Evolutionary conservation across 2,113 vertebrate genomes (phyloP).

Genomic region (Cyanoliseus patagonus): DNA sequence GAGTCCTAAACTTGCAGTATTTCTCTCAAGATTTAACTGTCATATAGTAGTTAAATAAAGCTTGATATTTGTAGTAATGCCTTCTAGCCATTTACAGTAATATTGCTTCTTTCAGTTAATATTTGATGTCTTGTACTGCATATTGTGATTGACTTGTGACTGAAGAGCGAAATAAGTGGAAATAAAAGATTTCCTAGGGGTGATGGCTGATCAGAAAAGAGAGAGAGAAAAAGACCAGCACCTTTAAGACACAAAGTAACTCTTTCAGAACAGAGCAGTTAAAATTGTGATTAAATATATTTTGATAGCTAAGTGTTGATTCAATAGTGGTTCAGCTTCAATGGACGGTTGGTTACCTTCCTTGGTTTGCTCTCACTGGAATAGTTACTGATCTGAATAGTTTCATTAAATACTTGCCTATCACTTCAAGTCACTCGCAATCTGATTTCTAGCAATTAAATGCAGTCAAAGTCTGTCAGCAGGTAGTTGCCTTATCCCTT

Average conservation of each 20-base stretch:
- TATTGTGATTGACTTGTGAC: slow-evolving; percentile 9
- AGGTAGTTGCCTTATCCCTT: not conserved
- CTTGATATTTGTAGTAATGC: not conserved
- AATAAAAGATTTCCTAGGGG: not conserved
- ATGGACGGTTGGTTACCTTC: not conserved
- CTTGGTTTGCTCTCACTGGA: not conserved
- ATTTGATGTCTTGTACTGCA: not conserved
- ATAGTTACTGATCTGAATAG: not conserved
- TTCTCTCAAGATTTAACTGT: not conserved
- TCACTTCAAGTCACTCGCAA: not conserved
- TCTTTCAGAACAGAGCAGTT: not conserved
- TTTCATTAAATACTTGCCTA: not conserved
- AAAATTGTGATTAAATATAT: not conserved
- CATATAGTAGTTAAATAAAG: not conserved
- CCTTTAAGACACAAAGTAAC: not conserved
- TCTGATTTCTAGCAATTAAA: slow-evolving; percentile 41
- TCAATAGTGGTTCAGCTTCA: not conserved
- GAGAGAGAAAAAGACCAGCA: not conserved
- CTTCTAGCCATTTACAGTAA: slow-evolving; percentile 19
- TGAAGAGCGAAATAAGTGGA: not conserved
- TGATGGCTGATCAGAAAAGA: not conserved
- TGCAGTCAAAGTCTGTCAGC: not conserved
- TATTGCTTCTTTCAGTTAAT: slow-evolving; percentile 21
- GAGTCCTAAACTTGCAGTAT: not conserved
- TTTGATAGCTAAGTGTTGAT: not conserved